Base-by-base conservation (phyloP, 2,113 vertebrate species). In the Phodopus roborovskii region DNA sequence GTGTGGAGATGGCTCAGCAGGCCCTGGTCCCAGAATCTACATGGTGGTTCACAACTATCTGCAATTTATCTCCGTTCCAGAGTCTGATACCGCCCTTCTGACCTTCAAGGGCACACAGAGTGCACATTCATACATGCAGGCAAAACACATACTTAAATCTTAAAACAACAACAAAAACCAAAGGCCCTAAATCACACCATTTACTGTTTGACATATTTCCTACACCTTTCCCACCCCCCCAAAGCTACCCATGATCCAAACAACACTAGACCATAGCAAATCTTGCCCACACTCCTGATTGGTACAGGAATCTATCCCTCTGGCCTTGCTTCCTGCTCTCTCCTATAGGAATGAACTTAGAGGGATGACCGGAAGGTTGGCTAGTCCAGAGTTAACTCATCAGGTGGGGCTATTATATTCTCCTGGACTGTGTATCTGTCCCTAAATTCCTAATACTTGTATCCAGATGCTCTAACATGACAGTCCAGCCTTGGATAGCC, bases 181-280 rank as follows among this genome's bases (percentile, higher is more conserved):
- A n/a, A n/a, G n/a, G n/a, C n/a, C n/a, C n/a, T 56, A 15, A 7
- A 22, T 2, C 20, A 17, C 15, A 30, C 56, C 24, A 1, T 1
- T 19, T 20, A 19, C 0, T 0, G 22, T 2, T 39, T 6, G 22
- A 7, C 48, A 45, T 10, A n/a, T 3, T 17, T 24, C 83, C 81
- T 5, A 30, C 45, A 1, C 39, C 11, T 19, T 26, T 58, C 74
- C 6, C 24, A 4, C 3, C 64, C 19, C 2, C 5, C 30, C 3
- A 12, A 53, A 19, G 73, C 1, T 7, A 68, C 42, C 53, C 1
- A 39, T 7, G 58, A 22, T 10, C 26, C 20, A 2, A 22, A 73
- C 45, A 28, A 48, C 13, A 70, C 39, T 20, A 66, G 22, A 19
- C 7, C 48, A 24, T 3, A 50, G 1, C 5, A 13, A 7, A 12